A percentile compares a stretch with the other conserved stretches of the same genome.
Evolutionary conservation across 2,797 vertebrate species (phyloP).

Genomic region (Microctenopoma stevenorrisi): DNA sequence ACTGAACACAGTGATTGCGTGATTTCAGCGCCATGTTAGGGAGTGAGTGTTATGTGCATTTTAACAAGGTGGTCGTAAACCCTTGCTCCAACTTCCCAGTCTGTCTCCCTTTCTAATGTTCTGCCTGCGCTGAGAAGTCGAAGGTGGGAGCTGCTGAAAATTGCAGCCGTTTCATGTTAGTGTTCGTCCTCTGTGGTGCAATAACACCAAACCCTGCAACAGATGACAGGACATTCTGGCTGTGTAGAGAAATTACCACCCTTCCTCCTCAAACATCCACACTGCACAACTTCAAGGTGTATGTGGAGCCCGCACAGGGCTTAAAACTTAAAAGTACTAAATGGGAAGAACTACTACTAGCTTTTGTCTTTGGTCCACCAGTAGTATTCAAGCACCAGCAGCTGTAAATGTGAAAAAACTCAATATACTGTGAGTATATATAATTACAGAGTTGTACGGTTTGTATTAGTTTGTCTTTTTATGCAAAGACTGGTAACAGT

Average conservation of each 20-base stretch:
- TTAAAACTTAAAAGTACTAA: neutral
- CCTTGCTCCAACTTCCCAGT: slow-evolving; percentile 25
- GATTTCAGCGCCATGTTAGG: slow-evolving; percentile 31
- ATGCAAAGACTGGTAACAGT: neutral
- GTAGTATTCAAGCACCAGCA: too few relatives aligned
- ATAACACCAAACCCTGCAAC: slow-evolving; percentile 25
- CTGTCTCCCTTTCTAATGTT: slow-evolving; percentile 28
- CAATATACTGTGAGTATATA: too few relatives aligned
- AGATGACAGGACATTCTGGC: slow-evolving; percentile 61
- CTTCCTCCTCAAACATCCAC: slow-evolving; percentile 26
- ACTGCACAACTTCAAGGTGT: slow-evolving; percentile 1
- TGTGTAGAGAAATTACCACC: slow-evolving; percentile 10
- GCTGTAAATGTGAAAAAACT: neutral
- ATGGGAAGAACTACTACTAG: neutral
- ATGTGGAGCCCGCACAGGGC: neutral
- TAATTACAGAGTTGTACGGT: too few relatives aligned
- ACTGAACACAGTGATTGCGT: slow-evolving; percentile 1
- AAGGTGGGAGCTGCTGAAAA: slow-evolving; percentile 30
- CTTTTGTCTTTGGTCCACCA: neutral
- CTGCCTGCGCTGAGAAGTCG: slow-evolving; percentile 38
- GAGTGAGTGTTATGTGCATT: slow-evolving; percentile 39
- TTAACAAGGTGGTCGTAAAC: slow-evolving; percentile 28
- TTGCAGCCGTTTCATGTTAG: slow-evolving; percentile 9
- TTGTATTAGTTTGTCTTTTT: neutral
- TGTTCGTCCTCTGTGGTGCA: slow-evolving; percentile 18